Base-by-base conservation (phyloP, 23 tunicate species). In the Ascidia mentula region DNA sequence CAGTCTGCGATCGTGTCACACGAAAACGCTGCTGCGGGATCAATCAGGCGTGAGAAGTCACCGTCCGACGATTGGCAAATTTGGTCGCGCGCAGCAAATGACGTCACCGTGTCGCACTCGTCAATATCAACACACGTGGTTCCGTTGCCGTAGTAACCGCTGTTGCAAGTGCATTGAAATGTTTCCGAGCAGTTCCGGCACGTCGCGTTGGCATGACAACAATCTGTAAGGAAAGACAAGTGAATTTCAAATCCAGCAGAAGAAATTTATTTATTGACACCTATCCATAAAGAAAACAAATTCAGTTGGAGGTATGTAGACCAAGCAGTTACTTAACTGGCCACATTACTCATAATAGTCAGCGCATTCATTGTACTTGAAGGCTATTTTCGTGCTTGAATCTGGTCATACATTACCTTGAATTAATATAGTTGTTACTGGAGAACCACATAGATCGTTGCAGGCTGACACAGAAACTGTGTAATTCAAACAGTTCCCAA, bases 61-160 rank as follows among this genome's bases (percentile, higher is more conserved):
- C 65, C 13, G 65, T 53, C 13, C 13, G 13, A 6, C 1, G 65
- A 26, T 28, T 3, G 4, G 65, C 65, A 53, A 26, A 28, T 53
- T 28, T 53, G 12, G 65, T 53, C 24, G 1, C 65, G 65, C 24
- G 24, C 4, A 9, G 1, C 65, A 28, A 53, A 20, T 5, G 59
- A 4, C 59, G 59, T 40, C 36, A 6, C 72, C 36, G 37, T 2
- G 35, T 24, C 59, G 59, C 79, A 75, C 72, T 75, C 79, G 30
- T 75, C 79, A 6, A 75, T 36, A 34, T 75, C 79, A 3, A 60
- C 24, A 33, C 79, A 75, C 34, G 46, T 75, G 46, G 2, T 31
- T 26, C 79, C 79, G 79, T 75, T 26, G 40, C 78, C 74, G 53
- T 42, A 9, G 15, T 9, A 42, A 42, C 53, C 65, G 22, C 24